Conservation (phyloP, 2,113 vertebrate species). For the Lasiurus borealis region DNA sequence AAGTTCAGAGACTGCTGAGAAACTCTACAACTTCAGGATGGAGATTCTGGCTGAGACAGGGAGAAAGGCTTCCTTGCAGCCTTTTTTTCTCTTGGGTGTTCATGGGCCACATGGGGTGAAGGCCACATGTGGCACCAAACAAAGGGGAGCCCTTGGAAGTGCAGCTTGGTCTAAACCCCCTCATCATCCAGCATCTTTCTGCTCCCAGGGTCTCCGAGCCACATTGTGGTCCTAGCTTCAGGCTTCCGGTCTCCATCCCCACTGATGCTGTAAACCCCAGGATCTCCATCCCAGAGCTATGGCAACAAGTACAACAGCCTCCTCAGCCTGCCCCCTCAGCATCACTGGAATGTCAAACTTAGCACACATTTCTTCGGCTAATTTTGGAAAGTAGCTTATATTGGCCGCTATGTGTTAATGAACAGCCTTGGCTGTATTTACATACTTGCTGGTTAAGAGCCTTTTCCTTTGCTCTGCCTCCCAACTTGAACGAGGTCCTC, state of each 20-base stretch:
- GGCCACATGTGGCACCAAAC: background rate
- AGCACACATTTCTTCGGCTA: conserved; percentile 69
- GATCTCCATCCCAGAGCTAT: background rate
- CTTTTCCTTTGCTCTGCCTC: conserved; percentile 44
- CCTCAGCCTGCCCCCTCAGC: background rate
- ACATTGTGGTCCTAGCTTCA: no score
- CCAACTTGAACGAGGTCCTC: background rate
- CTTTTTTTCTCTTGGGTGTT: background rate
- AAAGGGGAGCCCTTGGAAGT: background rate
- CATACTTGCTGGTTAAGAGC: conserved; percentile 76
- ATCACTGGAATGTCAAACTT: conserved; percentile 68
- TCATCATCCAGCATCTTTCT: background rate
- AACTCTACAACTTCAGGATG: background rate
- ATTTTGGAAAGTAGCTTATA: conserved; percentile 83
- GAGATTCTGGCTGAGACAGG: background rate
- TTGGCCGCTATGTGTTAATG: conserved; percentile 75
- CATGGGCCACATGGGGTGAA: background rate
- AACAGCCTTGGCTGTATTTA: conserved; percentile 74
- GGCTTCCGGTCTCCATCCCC: background rate
- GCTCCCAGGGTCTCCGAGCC: background rate
- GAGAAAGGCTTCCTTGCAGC: background rate
- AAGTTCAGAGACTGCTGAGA: background rate
- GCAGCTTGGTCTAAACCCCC: background rate
- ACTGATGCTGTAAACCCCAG: background rate
- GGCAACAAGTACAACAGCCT: background rate